Evolutionary conservation across 2,888 invertebrate genomes (phyloP).

Genomic region (Eupithecia dodoneata): DNA sequence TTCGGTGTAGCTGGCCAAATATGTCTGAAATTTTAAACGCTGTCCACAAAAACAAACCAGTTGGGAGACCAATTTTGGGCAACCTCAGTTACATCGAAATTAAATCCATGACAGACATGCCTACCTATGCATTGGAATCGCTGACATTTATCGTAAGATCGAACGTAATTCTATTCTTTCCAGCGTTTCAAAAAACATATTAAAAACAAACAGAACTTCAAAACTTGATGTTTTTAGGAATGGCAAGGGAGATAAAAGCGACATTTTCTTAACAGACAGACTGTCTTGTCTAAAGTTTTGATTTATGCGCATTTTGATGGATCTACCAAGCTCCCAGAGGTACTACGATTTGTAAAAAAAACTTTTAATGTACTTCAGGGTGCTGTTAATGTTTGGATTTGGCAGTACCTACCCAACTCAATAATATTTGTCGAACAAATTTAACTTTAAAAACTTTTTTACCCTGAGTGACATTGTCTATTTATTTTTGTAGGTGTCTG

Average conservation of each 20-base stretch:
- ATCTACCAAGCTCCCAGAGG: slow-evolving; percentile 52
- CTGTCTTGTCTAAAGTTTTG: slow-evolving; percentile 63
- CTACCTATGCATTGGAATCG: background rate
- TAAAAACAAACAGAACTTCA: slow-evolving; percentile 51
- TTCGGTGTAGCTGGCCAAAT: slow-evolving; percentile 35
- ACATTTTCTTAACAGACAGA: slow-evolving; percentile 55
- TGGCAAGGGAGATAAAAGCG: slow-evolving; percentile 54
- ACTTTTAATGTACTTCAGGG: slow-evolving; percentile 55
- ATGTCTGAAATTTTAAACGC: slow-evolving; percentile 34
- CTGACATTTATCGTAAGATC: background rate
- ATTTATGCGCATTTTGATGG: slow-evolving; percentile 75
- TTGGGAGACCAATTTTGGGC: slow-evolving; percentile 10
- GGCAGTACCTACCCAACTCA: slow-evolving; percentile 28
- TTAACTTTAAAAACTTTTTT: background rate
- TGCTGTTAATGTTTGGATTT: slow-evolving; percentile 37
- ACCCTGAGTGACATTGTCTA: background rate
- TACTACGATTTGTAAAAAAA: slow-evolving; percentile 54
- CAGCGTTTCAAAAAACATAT: background rate
- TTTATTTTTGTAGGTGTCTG: background rate
- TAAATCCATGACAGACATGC: background rate
- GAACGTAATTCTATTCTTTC: background rate
- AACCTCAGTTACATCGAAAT: background rate
- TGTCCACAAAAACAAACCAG: slow-evolving; percentile 37
- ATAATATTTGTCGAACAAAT: slow-evolving; percentile 15
- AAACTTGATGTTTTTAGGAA: slow-evolving; percentile 52